These are phyloP conservation scores for Holcopasites calliopsidis DNA, from an alignment of 1,140 invertebrate species.

Conservation along the genomic window DNA sequence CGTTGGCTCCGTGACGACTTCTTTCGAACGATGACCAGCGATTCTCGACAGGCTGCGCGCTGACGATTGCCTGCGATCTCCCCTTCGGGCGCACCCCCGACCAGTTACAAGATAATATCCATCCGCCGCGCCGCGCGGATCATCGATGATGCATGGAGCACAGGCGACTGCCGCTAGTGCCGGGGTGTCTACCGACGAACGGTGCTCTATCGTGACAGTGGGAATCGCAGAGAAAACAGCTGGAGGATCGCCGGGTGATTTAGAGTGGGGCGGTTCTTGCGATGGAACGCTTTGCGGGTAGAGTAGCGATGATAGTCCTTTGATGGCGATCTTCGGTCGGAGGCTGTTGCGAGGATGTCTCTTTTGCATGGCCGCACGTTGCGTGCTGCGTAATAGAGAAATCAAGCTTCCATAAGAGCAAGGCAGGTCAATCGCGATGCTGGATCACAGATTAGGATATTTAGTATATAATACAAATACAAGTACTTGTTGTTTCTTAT, in stretches of 20 bases:
- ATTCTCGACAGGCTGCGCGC: conserved; percentile 34
- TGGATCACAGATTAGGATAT: not conserved
- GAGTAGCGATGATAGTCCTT: not conserved
- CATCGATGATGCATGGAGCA: conserved; percentile 27
- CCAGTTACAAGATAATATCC: conserved; percentile 47
- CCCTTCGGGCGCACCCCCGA: conserved; percentile 44
- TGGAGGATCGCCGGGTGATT: not conserved
- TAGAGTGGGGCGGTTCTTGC: not conserved
- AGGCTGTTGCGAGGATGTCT: conserved; percentile 10
- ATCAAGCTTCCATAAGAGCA: not conserved
- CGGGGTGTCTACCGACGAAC: too few relatives aligned
- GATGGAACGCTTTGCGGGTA: not conserved
- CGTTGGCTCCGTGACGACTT: conserved; percentile 54
- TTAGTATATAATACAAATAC: not conserved
- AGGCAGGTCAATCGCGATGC: not conserved
- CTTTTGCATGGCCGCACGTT: not conserved
- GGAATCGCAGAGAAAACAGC: conserved; percentile 17
- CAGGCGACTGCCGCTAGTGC: too few relatives aligned
- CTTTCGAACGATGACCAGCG: conserved; percentile 58
- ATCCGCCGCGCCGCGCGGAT: not conserved
- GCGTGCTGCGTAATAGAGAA: not conserved
- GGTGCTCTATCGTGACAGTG: not conserved
- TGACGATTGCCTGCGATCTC: conserved; percentile 45
- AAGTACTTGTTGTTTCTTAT: too few relatives aligned
- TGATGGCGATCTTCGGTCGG: not conserved